Base-by-base conservation (phyloP, 2,888 invertebrate genomes). In the Xestia sexstrigata region DNA sequence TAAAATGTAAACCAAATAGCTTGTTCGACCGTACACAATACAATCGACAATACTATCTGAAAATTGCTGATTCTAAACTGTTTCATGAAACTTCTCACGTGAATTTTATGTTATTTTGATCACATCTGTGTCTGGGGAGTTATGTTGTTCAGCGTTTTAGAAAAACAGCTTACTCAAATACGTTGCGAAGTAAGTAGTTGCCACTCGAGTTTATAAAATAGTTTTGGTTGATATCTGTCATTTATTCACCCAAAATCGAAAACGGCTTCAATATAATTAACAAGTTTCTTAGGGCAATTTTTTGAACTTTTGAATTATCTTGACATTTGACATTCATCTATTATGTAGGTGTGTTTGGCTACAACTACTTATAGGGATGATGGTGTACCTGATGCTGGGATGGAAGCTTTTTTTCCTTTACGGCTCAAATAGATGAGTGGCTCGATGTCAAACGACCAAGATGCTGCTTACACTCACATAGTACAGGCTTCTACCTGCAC, bases 31-130 rank as follows among this genome's bases (percentile, higher is more conserved):
- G n/a, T n/a, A n/a, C n/a, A n/a, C n/a, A n/a, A n/a, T n/a, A n/a
- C n/a, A n/a, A n/a, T n/a, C n/a, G n/a, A n/a, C 49, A 74, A 52
- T 45, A 58, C 47, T 65, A 62, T 39, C 66, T 26, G 55, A 71
- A 76, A 68, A 76, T 68, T 63, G 63, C 68, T 58, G 58, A 35
- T 52, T 71, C 20, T 47, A 70, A 76, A 68, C 76, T 58, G 62
- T 71, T 76, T 63, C 67, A 42, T 74, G 39, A 47, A 69, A 49
- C 42, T 49, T 55, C 45, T 65, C 42, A 13, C 42, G 35, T 58
- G 42, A 52, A 78, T 70, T 78, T 78, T 17, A 30, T 70, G 26
- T 52, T 78, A 58, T 67, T 71, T 55, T 11, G 35, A 69, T 23
- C 35, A 35, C 1, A 35, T 15, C 23, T 20, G 15, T 63, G 55